Conservation (phyloP, 2,888 invertebrate species). For the Archips crataeganus region DNA sequence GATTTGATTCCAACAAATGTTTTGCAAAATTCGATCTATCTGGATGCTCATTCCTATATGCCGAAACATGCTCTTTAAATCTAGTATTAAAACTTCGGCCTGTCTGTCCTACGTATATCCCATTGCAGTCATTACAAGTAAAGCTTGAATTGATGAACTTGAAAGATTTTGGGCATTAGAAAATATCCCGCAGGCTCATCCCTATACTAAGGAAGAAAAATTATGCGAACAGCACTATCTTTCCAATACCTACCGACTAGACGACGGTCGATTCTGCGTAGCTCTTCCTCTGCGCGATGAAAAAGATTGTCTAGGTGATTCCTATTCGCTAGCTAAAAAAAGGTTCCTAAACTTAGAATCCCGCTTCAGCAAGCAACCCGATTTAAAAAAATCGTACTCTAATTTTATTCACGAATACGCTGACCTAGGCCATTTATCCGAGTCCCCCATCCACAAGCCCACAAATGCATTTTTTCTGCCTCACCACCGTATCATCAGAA, state of each 20-base stretch:
- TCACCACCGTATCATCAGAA: too few species aligned
- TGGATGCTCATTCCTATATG: too few species aligned
- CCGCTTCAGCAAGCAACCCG: background rate
- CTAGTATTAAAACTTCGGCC: too few species aligned
- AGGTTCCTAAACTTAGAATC: background rate
- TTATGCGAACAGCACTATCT: constrained; percentile 33
- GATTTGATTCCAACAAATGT: too few species aligned
- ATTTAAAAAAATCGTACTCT: background rate
- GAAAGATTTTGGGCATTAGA: too few species aligned
- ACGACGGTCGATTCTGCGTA: constrained; percentile 35
- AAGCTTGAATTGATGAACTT: too few species aligned
- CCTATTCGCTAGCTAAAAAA: constrained; percentile 17
- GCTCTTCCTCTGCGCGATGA: constrained; percentile 27
- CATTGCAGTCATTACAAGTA: too few species aligned
- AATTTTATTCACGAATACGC: background rate
- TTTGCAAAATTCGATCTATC: too few species aligned
- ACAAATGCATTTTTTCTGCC: too few species aligned
- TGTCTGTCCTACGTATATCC: too few species aligned
- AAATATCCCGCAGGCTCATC: background rate
- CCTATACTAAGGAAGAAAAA: constrained; percentile 16
- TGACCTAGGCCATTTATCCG: background rate
- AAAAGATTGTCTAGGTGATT: constrained; percentile 23
- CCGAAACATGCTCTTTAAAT: too few species aligned
- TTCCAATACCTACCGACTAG: constrained; percentile 11
- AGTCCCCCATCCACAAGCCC: too few species aligned